These are phyloP conservation scores for Drosophila macrothrix DNA, from an alignment of 2,888 invertebrate species.

Conservation along the genomic window DNA sequence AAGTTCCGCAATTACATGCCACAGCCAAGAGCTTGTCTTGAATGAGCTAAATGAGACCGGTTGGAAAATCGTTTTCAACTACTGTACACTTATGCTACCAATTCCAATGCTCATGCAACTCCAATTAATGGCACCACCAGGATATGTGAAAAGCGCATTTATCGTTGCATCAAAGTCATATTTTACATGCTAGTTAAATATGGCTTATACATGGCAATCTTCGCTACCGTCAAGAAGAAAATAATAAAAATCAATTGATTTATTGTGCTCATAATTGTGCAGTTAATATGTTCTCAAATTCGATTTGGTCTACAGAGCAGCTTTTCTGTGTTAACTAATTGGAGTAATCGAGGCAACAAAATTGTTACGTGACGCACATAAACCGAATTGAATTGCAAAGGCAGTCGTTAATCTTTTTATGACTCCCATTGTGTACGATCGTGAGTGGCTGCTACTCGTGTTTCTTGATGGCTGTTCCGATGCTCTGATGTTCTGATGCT, in stretches of 20 bases:
- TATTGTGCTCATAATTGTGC: not conserved
- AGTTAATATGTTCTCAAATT: conserved; percentile 2
- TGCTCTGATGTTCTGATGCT: not conserved
- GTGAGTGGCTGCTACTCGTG: conserved; percentile 48
- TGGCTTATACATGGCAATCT: not conserved
- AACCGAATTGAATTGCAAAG: conserved; percentile 48
- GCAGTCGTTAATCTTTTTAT: conserved; percentile 62
- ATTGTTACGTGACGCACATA: conserved; percentile 56
- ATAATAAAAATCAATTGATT: not conserved
- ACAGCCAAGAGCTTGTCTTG: conserved; percentile 22
- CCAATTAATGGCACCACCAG: not conserved
- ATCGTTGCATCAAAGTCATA: not conserved
- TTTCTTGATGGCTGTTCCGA: conserved; percentile 37
- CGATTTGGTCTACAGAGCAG: conserved; percentile 16
- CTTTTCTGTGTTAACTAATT: conserved; percentile 41
- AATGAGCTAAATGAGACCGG: not conserved
- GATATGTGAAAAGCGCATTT: not conserved
- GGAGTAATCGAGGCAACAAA: conserved; percentile 51
- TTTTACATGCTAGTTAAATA: not conserved
- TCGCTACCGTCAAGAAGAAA: fast-evolving
- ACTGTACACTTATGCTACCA: not conserved
- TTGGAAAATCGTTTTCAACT: conserved; percentile 3
- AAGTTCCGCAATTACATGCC: conserved; percentile 54
- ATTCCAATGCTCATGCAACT: not conserved
- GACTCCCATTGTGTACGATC: conserved; percentile 50